A percentile compares a stretch with the other conserved stretches of the same genome.
Evolutionary conservation across 2,797 vertebrate species (phyloP).

Genomic region (Neomorphus geoffroyi): DNA sequence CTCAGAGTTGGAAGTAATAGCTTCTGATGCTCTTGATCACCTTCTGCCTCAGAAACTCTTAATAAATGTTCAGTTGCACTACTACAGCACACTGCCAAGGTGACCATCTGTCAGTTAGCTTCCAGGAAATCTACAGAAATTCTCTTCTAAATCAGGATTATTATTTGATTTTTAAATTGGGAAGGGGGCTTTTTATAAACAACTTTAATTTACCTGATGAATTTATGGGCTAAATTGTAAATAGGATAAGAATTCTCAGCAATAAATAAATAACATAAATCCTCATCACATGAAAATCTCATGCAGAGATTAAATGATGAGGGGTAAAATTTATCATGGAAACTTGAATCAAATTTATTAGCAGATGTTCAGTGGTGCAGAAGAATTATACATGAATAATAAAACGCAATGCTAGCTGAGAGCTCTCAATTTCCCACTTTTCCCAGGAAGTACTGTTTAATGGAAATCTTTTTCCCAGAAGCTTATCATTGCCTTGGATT

Average conservation of each 20-base stretch:
- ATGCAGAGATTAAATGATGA: conserved; percentile 66
- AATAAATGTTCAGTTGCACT: conserved; percentile 28
- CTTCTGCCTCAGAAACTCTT: conserved; percentile 58
- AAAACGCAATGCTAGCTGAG: conserved; percentile 41
- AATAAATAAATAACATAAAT: conserved; percentile 71
- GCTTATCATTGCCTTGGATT: conserved; percentile 54
- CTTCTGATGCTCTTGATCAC: conserved; percentile 72
- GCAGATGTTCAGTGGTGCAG: conserved; percentile 70
- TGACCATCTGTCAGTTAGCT: conserved; percentile 75
- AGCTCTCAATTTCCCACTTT: conserved; percentile 53
- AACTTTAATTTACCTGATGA: conserved; percentile 65
- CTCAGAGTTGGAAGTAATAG: conserved; percentile 40
- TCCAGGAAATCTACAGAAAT: conserved; percentile 39
- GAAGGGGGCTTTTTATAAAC: conserved; percentile 25
- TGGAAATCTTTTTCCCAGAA: conserved; percentile 47
- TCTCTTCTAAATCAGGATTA: conserved; percentile 55
- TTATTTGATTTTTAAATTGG: not conserved
- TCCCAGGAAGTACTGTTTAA: conserved; percentile 62
- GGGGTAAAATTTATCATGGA: conserved; percentile 63
- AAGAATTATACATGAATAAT: conserved; percentile 69
- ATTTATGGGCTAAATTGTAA: conserved; percentile 64
- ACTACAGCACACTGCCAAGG: conserved; percentile 67
- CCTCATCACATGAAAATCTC: conserved; percentile 65
- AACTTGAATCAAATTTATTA: conserved; percentile 74
- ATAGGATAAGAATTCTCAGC: conserved; percentile 62